A percentile compares a stretch with the other conserved stretches of the same genome.
phyloP scores from a whole-genome alignment of 1,140 invertebrate species.

The Leguminivora glycinivorella region DNA sequence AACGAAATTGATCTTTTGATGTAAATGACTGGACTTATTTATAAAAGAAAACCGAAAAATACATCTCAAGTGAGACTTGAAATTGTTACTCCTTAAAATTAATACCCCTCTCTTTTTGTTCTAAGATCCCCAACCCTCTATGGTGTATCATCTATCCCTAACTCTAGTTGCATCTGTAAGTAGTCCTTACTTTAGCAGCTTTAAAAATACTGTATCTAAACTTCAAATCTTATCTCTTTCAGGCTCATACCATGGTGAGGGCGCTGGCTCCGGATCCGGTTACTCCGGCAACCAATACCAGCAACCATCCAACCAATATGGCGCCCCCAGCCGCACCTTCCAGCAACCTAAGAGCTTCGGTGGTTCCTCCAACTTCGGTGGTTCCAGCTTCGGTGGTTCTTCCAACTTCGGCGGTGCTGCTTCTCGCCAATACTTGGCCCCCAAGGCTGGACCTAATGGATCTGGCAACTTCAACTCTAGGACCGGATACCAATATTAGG shows the following conservation, averaged over 20 bases:
- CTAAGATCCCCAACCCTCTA: no score
- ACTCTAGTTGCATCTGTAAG: no score
- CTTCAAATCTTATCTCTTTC: conserved; percentile 33
- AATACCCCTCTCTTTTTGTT: no score
- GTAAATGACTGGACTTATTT: no score
- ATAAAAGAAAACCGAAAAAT: no score
- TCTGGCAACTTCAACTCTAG: conserved; percentile 71
- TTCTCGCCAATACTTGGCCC: conserved; percentile 66
- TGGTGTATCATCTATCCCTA: no score
- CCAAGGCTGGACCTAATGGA: conserved; percentile 61
- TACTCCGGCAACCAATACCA: conserved; percentile 30
- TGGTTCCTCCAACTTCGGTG: conserved; percentile 33
- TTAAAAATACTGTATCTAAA: background rate
- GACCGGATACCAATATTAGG: conserved; percentile 69
- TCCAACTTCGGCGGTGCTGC: conserved; percentile 40
- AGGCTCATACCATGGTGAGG: conserved; percentile 70
- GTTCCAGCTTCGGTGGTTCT: conserved; percentile 40
- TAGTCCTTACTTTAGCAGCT: background rate
- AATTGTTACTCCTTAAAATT: no score
- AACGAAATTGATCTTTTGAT: no score
- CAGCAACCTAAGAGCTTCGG: conserved; percentile 24
- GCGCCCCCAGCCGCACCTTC: conserved; percentile 33
- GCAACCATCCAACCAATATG: conserved; percentile 40
- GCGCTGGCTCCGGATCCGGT: conserved; percentile 44
- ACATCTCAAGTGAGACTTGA: no score